Base-by-base conservation (phyloP, 2,797 vertebrate species). In the Micromesistius poutassou region DNA sequence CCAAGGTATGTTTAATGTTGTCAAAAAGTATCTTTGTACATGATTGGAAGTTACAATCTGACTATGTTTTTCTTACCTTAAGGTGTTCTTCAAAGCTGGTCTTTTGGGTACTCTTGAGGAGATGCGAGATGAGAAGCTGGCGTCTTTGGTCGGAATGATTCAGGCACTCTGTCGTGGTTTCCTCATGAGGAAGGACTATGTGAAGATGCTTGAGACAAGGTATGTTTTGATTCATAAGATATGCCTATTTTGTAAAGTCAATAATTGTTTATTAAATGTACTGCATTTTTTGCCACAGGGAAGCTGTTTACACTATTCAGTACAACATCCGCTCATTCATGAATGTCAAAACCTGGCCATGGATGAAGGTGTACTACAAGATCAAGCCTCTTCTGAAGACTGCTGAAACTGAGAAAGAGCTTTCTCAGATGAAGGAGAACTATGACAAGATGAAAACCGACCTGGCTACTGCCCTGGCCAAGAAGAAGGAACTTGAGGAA, bases 321-420 rank as follows among this genome's bases (percentile, higher is more conserved):
- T 96, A 96, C 90, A 96, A 96, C 0, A 30, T 96, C 10, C 93
- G 96, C 1, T 80, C 96, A 0, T 96, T 96, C 90, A 96, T 96
- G 96, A 96, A 96, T 1, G 95, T 97, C 0, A 96, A 96, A 80
- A 94, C 95, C 50, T 62, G 50, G 50, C 94, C 96, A 0, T 97
- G 96, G 96, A 97, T 97, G 96, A 96, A 95, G 81, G 91, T 97
- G 0, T 97, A 94, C 81, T 97, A 96, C 89, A 97, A 97, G 90
- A 96, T 97, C 87, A 97, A 97, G 78, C 95, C 96, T 2, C 92
- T 97, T 4, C 83, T 97, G 75, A 94, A 94, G 91, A 96, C 95
- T 10, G 96, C 95, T 28, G 95, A 97, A 76, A 94, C 95, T 0
- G 96, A 97, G 84, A 96, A 97, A 78, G 96, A 97, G 19, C 96